Evolutionary conservation across 2,888 invertebrate genomes (phyloP), one percentile per base, ranked within the genome.

Genomic region (Hoplodrina blanda): DNA sequence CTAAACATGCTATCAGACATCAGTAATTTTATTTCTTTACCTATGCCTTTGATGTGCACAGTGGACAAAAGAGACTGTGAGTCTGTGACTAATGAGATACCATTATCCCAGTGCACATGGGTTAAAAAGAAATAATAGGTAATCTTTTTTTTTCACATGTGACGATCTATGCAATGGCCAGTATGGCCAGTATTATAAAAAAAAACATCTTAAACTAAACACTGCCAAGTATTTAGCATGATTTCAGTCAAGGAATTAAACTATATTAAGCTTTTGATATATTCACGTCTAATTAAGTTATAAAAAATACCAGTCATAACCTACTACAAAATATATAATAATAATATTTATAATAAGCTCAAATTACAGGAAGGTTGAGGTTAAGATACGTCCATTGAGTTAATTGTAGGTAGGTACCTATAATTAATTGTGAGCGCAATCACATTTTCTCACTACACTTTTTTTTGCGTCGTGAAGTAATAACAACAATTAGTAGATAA

Each of bases 381-480:
- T 53, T 56, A 69, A 60, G 10, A 17, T 25, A 56, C 10, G 13
- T 64, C 20, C 20, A 50, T 17, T 56, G 11, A 67, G 33, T 25
- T 55, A 55, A 49, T 20, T 33, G 20, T 2, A 33, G 17, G 15
- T 72, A 60, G 13, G 13, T 46, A 46, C 46, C 46, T 46, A 46
- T 17, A 4, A 46, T 46, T 46, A 46, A 46, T 46, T 30, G 30
- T 19, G 52, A 25, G 25, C 8, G 17, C 2, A 44, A 52, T 25
- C n/a, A 50, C 37, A 30, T 74, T 70, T 53, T 70, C 78, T 54
- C 25, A 63, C 20, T 11, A 46, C 53, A 30, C 56, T 30, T n/a
- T 53, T 73, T 49, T 56, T 49, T 30, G 19, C 25, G 33, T 71
- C 53, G n/a, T 62, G n/a, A 49, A 78, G 53, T 62, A 73, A 78